Evolutionary conservation across 2,113 vertebrate species (phyloP).

Genomic region (Diadophis punctatus): DNA sequence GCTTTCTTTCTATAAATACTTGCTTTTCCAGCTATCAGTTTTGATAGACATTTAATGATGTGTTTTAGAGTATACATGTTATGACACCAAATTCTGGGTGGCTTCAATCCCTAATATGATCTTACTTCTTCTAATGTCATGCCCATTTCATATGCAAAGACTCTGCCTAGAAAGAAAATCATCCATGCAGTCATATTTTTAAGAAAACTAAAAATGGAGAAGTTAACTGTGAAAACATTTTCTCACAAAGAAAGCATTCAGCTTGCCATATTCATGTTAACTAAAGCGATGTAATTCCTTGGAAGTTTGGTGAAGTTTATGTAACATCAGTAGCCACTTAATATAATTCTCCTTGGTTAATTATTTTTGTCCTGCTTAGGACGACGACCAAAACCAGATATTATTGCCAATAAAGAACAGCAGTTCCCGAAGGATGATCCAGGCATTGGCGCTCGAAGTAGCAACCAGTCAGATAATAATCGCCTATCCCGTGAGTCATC

Average conservation of each 20-base stretch:
- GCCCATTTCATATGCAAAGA: not conserved
- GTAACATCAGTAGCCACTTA: not conserved
- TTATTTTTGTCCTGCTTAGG: constrained; percentile 55
- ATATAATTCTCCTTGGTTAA: not conserved
- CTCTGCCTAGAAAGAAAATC: fast-evolving
- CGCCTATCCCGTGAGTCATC: constrained; percentile 74
- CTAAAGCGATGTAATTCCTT: not conserved
- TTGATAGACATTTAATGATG: not conserved
- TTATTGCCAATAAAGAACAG: constrained; percentile 74
- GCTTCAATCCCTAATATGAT: not conserved
- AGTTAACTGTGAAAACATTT: not conserved
- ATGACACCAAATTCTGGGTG: not conserved
- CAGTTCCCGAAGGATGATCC: constrained; percentile 77
- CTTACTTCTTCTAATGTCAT: not conserved
- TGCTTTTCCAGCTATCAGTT: not conserved
- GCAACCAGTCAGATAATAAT: constrained; percentile 69
- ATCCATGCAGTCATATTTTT: not conserved
- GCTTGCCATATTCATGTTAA: not conserved
- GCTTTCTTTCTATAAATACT: not conserved
- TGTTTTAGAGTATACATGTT: not conserved
- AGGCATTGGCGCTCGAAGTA: constrained; percentile 69
- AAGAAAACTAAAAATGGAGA: not conserved
- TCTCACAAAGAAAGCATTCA: not conserved
- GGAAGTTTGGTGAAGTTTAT: not conserved
- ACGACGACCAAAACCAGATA: constrained; percentile 76